Evolutionary conservation across 2,797 vertebrate genomes (phyloP).

Genomic region (Pagetopsis macropterus): DNA sequence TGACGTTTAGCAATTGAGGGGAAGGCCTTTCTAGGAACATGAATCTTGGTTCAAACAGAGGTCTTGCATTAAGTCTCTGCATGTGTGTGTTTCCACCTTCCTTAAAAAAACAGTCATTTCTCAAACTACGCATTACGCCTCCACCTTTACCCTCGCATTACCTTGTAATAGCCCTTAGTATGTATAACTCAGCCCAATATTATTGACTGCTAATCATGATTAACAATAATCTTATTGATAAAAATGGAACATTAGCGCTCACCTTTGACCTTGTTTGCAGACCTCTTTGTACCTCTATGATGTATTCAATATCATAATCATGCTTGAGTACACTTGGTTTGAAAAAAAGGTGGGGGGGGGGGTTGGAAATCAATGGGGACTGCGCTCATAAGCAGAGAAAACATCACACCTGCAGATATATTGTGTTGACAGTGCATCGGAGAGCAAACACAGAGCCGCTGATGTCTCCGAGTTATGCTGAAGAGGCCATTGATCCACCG

Average conservation of each 20-base stretch:
- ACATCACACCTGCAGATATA: conserved; percentile 75
- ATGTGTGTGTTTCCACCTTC: conserved; percentile 2
- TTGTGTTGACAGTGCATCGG: conserved; percentile 69
- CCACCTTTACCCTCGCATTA: background rate
- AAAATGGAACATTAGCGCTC: conserved; percentile 75
- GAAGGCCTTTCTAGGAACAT: background rate
- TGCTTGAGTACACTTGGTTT: conserved; percentile 75
- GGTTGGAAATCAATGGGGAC: conserved; percentile 38
- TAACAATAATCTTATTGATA: conserved; percentile 80
- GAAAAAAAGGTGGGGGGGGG: background rate
- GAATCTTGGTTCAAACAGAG: conserved; percentile 17
- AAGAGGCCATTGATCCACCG: conserved; percentile 76
- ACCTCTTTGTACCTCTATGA: conserved; percentile 76
- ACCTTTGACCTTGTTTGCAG: conserved; percentile 77
- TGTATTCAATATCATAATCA: conserved; percentile 82
- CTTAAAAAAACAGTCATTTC: conserved; percentile 19
- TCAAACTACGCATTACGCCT: conserved; percentile 7
- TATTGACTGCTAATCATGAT: conserved; percentile 80
- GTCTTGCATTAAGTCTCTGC: conserved; percentile 5
- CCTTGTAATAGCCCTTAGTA: conserved; percentile 29
- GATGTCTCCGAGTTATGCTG: conserved; percentile 58
- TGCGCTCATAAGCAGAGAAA: conserved; percentile 59
- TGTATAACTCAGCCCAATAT: conserved; percentile 62
- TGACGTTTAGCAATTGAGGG: background rate
- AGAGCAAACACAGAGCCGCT: conserved; percentile 66